Percentiles rank a stretch among this genome's conserved stretches.
These are phyloP conservation scores for Ichneumoninae sp. DNA, from an alignment of 2,888 invertebrate genomes.

Conservation along the genomic window DNA sequence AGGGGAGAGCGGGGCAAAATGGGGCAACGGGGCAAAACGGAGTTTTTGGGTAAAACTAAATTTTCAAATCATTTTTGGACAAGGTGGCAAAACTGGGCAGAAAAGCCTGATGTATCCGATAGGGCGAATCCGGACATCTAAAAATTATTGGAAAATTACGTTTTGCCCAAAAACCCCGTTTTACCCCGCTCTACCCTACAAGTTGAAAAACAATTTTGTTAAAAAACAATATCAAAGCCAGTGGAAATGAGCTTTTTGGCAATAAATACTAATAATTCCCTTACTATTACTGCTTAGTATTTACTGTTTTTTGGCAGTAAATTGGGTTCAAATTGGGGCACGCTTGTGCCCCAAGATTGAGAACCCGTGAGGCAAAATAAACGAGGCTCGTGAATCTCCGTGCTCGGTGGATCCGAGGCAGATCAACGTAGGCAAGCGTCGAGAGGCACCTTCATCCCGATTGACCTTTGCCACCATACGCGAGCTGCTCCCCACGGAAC, in stretches of 20 bases:
- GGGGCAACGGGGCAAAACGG: too few relatives aligned
- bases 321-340: constrained; percentile 7
- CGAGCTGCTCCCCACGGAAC: constrained; percentile 68
- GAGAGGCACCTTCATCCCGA: constrained; percentile 65
- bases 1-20: too few relatives aligned
- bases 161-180: too few relatives aligned
- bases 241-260: background rate
- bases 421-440: constrained; percentile 63
- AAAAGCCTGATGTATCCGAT: too few relatives aligned
- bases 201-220: background rate
- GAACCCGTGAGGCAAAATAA: constrained; percentile 57
- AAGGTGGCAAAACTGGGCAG: too few relatives aligned
- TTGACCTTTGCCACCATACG: constrained; percentile 66
- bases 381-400: constrained; percentile 61
- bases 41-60: too few relatives aligned
- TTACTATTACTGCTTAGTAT: too few relatives aligned
- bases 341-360: constrained; percentile 12
- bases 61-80: too few relatives aligned
- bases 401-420: constrained; percentile 60
- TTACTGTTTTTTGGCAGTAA: too few relatives aligned
- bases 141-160: too few relatives aligned
- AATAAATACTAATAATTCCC: too few relatives aligned
- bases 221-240: background rate
- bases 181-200: background rate
- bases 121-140: too few relatives aligned